phyloP scores from a whole-genome alignment of 2,888 invertebrate species.

The Stictocephala bisonia region DNA sequence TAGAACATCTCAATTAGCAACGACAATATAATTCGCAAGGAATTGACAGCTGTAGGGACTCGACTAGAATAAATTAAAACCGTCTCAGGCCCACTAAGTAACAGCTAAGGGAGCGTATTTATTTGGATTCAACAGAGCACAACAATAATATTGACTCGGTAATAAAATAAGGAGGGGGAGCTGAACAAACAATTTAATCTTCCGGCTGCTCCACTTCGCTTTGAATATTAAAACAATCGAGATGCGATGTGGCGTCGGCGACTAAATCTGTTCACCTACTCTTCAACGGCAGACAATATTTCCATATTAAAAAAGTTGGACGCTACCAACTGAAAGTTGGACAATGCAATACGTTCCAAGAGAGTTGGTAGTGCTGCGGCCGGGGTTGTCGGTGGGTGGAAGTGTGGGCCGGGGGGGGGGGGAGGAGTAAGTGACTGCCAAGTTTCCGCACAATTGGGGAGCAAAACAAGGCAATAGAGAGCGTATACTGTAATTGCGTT shows the following conservation, averaged over 20 bases:
- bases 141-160: constrained; percentile 34
- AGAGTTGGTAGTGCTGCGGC: no score
- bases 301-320: constrained; percentile 40
- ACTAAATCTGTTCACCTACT: constrained; percentile 23
- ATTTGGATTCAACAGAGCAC: neutral
- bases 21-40: no score
- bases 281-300: constrained; percentile 32
- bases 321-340: constrained; percentile 4
- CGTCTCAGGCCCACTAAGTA: constrained; percentile 1
- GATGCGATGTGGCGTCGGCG: constrained; percentile 27
- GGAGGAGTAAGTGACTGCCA: neutral
- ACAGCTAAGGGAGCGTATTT: constrained; percentile 6
- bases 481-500: constrained; percentile 21
- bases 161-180: constrained; percentile 32
- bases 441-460: constrained; percentile 7
- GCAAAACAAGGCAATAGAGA: constrained; percentile 36
- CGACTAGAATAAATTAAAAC: no score
- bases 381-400: neutral
- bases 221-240: constrained; percentile 38
- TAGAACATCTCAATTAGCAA: no score
- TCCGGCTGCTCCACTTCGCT: constrained; percentile 29
- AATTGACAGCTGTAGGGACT: no score
- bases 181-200: constrained; percentile 42
- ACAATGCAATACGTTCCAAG: no score
- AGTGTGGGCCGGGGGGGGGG: neutral